Evolutionary conservation across 2,888 invertebrate genomes (phyloP), one percentile per base, ranked within the genome.

Genomic region (Melanostoma mellinum): DNA sequence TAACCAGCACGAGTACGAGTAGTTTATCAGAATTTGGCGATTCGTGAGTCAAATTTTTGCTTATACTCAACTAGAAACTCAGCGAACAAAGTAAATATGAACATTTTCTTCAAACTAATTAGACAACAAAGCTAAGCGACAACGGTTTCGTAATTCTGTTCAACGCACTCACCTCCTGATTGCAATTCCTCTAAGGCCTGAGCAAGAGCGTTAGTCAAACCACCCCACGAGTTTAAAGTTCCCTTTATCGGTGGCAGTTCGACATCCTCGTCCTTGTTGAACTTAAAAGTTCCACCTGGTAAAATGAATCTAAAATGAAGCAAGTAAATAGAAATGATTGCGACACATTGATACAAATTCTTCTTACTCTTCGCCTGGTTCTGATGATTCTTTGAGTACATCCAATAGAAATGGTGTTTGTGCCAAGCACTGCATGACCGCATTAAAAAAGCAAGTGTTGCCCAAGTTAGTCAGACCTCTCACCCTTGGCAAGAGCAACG

Each of bases 401-500:
- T 93, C 93, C 55, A 95, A 91, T 86, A 96, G 92, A 90, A 94
- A 96, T 0, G 97, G 97, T 3, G 97, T 97, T 90, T 96, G 96
- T 2, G 96, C 96, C 87, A 98, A 92, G 89, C 97, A 97, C 92
- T 99, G 99, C 93, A 99, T 94, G 6, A 98, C 98, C 35, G 98
- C 97, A 92, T 99, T 99, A 90, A 99, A 98, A 92, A 98, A 99
- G 90, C 99, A 99, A 0, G 99, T 99, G 90, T 99, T 99, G 60
- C 99, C 98, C 89, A 98, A 92, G 92, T 99, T 99, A 63, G 93
- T 93, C 50, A 99, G 92, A 0, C 99, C 99, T 92, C 97, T 92
- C 0, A 95, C 94, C 48, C 94, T 91, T 0, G 93, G 93, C 79
- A 93, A 86, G 10, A 53, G 50, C 30, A 71, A 3, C 32, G 53